Conservation (phyloP, 2,113 vertebrate genomes). For the Abramis brama region DNA sequence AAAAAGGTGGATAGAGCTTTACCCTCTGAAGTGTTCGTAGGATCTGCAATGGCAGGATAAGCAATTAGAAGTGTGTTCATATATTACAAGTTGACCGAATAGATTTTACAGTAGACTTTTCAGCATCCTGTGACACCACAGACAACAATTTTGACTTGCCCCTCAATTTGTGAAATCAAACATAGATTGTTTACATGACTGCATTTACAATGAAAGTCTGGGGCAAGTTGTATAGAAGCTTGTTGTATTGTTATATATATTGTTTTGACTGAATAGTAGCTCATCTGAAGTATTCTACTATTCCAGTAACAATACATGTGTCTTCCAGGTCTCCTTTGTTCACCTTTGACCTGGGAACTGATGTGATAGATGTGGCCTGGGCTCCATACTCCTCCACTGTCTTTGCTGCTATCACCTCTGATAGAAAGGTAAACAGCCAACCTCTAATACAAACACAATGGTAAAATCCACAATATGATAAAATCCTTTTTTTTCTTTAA, state of each 20-base stretch:
- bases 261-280: background rate
- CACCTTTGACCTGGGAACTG: conserved; percentile 84
- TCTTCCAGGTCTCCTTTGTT: conserved; percentile 85
- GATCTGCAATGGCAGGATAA: too few species aligned
- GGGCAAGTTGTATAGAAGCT: too few species aligned
- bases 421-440: conserved; percentile 49
- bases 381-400: conserved; percentile 38
- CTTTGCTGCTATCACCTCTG: conserved; percentile 54
- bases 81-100: too few species aligned
- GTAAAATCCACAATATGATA: background rate
- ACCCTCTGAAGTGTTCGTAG: background rate
- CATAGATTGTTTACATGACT: too few species aligned
- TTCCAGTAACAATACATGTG: background rate
- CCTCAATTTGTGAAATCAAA: too few species aligned
- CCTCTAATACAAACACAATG: background rate
- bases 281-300: background rate
- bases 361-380: conserved; percentile 79
- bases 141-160: too few species aligned
- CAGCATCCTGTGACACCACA: too few species aligned
- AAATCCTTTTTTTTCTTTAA: background rate
- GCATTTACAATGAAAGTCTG: too few species aligned
- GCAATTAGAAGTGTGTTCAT: too few species aligned
- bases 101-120: too few species aligned
- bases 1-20: background rate
- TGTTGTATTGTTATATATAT: background rate